phyloP scores from a whole-genome alignment of 1,140 invertebrate species.

The Drusus annulatus region DNA sequence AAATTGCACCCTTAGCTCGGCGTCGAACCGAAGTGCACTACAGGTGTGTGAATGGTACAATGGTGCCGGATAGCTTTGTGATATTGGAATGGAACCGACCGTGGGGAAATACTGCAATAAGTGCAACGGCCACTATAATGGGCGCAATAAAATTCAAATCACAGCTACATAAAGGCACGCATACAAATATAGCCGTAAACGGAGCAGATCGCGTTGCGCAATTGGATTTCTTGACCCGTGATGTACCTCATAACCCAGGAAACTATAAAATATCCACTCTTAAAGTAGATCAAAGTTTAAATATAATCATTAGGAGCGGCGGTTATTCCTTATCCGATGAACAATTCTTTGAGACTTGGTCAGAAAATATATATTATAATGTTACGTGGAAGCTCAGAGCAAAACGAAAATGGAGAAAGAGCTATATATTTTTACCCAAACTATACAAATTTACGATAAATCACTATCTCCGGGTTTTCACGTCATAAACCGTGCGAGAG shows the following conservation, averaged over 20 bases:
- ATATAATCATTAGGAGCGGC: too few species aligned
- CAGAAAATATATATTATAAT: too few species aligned
- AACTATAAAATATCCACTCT: constrained; percentile 1
- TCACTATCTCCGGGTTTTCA: too few species aligned
- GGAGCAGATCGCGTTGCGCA: background rate
- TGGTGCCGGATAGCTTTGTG: constrained; percentile 13
- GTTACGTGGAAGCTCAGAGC: too few species aligned
- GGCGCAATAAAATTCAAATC: constrained; percentile 41
- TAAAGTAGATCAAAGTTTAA: constrained; percentile 21
- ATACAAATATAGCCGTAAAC: constrained; percentile 5
- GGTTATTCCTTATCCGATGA: too few species aligned
- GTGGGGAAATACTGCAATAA: constrained; percentile 29
- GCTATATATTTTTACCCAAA: too few species aligned
- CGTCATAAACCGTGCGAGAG: too few species aligned
- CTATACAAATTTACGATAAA: too few species aligned
- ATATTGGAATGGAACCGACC: constrained; percentile 23
- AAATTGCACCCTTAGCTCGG: constrained; percentile 37
- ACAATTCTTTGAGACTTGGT: too few species aligned
- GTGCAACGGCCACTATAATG: too few species aligned
- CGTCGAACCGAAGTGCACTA: constrained; percentile 13
- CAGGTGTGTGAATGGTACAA: constrained; percentile 46
- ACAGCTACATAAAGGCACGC: constrained; percentile 20
- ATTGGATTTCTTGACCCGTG: constrained; percentile 21
- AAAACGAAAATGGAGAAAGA: too few species aligned
- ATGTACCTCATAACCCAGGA: constrained; percentile 3